These are phyloP conservation scores for Oopsacas minuta DNA, from an alignment of 37 sponge, comb jelly and placozoan genomes.

Conservation along the genomic window DNA sequence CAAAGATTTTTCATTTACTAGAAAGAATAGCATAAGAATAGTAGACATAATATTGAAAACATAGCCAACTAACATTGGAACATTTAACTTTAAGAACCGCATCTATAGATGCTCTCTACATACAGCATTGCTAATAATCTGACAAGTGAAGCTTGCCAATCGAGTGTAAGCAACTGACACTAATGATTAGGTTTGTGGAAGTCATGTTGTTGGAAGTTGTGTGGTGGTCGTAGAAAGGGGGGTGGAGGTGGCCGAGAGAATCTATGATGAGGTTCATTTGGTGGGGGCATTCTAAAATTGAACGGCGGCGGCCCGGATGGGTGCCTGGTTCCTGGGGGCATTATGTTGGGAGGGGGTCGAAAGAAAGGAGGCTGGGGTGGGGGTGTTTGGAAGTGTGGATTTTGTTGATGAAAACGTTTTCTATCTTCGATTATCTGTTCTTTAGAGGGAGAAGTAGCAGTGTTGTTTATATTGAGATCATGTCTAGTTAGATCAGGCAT, in stretches of 20 bases:
- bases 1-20: neutral
- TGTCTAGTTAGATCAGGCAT: neutral
- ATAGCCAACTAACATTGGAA: neutral
- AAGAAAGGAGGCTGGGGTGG: neutral
- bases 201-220: neutral
- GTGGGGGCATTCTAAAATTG: neutral
- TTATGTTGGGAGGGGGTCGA: neutral
- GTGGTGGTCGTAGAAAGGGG: neutral
- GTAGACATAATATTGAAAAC: neutral
- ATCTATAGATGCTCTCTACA: neutral
- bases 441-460: neutral
- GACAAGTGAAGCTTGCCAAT: neutral
- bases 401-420: neutral
- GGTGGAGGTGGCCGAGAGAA: neutral
- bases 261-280: neutral
- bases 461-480: neutral
- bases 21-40: neutral
- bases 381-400: neutral
- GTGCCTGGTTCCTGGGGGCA: neutral
- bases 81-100: neutral
- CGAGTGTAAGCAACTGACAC: neutral
- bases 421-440: neutral
- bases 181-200: neutral
- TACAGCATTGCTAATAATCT: conserved; percentile 2
- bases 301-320: too few relatives aligned